phyloP scores from a whole-genome alignment of 2,113 vertebrate species.

The Cheilinus undulatus region DNA sequence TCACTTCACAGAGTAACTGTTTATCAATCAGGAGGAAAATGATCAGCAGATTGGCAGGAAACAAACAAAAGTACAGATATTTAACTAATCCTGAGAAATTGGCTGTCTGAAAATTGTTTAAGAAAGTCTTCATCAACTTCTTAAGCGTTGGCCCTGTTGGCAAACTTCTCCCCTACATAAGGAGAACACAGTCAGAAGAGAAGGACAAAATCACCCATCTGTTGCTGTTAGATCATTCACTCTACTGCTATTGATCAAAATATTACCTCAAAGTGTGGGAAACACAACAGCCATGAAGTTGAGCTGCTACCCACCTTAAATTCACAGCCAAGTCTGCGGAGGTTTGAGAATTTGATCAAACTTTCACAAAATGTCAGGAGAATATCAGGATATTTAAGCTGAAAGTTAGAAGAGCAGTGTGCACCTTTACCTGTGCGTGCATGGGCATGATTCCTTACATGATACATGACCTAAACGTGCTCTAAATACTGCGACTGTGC shows the following conservation, averaged over 20 bases:
- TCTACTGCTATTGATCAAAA: conserved; percentile 41
- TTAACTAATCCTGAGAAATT: neutral
- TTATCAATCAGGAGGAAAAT: no score
- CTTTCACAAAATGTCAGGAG: neutral
- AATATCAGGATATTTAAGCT: neutral
- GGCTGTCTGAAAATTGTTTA: no score
- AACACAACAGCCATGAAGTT: conserved; percentile 14
- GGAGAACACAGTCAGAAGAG: conserved; percentile 25
- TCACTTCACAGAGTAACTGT: no score
- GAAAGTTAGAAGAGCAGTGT: neutral
- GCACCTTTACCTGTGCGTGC: neutral
- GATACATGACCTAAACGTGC: neutral
- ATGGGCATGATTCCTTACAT: neutral
- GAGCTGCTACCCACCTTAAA: conserved; percentile 6
- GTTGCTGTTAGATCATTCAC: conserved; percentile 62
- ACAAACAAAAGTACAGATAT: no score
- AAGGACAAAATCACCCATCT: conserved; percentile 44
- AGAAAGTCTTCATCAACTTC: neutral
- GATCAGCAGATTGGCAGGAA: no score
- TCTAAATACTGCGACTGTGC: neutral
- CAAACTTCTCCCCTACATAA: conserved; percentile 21
- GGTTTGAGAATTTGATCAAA: conserved; percentile 1
- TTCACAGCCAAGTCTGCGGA: conserved; percentile 29
- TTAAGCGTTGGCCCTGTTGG: conserved; percentile 5
- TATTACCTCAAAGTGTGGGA: conserved; percentile 34